Percentiles rank a stretch among this genome's conserved stretches.
phyloP scores from a whole-genome alignment of 2,113 vertebrate species.

The Synodontis membranacea region DNA sequence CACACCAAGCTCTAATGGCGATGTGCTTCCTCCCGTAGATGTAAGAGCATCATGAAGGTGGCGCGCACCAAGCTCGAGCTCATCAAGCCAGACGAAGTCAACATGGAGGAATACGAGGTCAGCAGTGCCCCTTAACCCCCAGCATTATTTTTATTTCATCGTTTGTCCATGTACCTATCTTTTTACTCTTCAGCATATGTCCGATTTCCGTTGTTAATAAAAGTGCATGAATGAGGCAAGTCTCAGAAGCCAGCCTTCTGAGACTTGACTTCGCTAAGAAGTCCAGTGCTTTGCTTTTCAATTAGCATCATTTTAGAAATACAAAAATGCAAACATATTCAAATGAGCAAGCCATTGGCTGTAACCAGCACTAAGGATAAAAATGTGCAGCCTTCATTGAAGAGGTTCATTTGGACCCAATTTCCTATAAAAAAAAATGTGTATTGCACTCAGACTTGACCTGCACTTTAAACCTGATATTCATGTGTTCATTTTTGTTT shows the following conservation, averaged over 20 bases:
- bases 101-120: conserved; percentile 95
- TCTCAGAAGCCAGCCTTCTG: too few species aligned
- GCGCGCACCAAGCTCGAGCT: conserved; percentile 94
- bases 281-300: too few species aligned
- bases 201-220: too few species aligned
- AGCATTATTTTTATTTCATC: not conserved
- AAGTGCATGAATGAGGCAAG: too few species aligned
- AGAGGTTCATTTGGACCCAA: not conserved
- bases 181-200: not conserved
- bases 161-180: not conserved
- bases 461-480: too few species aligned
- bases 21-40: conserved; percentile 71
- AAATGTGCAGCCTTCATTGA: not conserved
- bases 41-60: conserved; percentile 95
- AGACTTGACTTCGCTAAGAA: too few species aligned
- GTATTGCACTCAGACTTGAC: too few species aligned
- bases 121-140: conserved; percentile 45
- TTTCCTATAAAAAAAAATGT: not conserved
- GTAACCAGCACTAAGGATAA: not conserved
- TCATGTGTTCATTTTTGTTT: too few species aligned
- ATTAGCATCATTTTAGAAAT: too few species aligned
- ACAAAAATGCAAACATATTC: too few species aligned
- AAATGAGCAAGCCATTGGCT: not conserved
- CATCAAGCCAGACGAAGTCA: conserved; percentile 94
- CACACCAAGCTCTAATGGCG: conserved; percentile 36